These are phyloP conservation scores for Zapornia atra DNA, from an alignment of 2,113 vertebrate genomes.

Conservation along the genomic window DNA sequence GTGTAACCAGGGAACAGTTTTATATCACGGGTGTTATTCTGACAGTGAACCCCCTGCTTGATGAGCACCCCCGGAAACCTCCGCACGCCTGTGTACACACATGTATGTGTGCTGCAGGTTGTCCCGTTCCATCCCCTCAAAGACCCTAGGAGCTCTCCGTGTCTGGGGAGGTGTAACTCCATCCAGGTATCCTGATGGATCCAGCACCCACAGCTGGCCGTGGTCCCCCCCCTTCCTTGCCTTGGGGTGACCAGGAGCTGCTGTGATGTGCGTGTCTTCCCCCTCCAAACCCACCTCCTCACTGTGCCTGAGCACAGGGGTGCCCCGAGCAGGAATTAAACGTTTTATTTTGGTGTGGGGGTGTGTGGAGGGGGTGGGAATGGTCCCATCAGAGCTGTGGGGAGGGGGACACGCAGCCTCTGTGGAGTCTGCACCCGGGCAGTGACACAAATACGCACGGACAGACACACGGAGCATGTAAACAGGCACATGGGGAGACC, in stretches of 20 bases:
- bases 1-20: accelerated
- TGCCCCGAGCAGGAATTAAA: neutral
- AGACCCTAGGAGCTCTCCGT: too few species aligned
- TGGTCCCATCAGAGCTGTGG: neutral
- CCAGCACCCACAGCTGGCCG: neutral
- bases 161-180: neutral
- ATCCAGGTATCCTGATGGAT: neutral
- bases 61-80: too few species aligned
- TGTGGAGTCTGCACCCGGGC: neutral
- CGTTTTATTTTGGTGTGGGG: neutral
- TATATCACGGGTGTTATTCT: too few species aligned
- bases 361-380: neutral
- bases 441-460: slow-evolving; percentile 43
- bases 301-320: accelerated
- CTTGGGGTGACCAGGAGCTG: neutral
- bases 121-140: neutral
- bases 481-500: slow-evolving; percentile 60
- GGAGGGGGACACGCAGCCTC: too few species aligned
- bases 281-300: too few species aligned
- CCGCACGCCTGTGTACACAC: too few species aligned
- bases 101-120: accelerated
- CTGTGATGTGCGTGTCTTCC: neutral
- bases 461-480: slow-evolving; percentile 45
- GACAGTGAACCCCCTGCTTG: too few species aligned
- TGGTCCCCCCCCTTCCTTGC: accelerated